Percentiles rank a stretch among this genome's conserved stretches.
Conservation (phyloP, 2,888 invertebrate genomes). For the Amphipyra tragopoginis region DNA sequence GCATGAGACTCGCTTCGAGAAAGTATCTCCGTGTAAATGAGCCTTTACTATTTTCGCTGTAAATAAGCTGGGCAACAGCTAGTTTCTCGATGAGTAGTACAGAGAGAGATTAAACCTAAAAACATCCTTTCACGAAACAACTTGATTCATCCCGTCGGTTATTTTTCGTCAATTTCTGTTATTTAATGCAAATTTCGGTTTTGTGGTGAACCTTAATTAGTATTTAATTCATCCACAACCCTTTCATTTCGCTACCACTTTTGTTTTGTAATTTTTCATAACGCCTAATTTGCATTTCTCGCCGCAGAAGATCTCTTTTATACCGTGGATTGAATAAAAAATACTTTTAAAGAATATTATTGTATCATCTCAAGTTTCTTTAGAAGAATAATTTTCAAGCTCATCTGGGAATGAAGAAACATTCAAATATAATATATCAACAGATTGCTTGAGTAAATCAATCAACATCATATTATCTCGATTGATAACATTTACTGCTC, state of each 20-base stretch:
- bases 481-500: too few species aligned
- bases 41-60: too few species aligned
- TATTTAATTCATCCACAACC: conserved; percentile 70
- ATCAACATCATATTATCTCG: too few species aligned
- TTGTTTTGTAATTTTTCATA: conserved; percentile 63
- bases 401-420: neutral
- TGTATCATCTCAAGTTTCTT: conserved; percentile 7
- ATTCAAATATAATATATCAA: neutral
- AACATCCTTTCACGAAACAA: conserved; percentile 7
- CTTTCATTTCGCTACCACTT: conserved; percentile 60
- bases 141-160: conserved; percentile 18
- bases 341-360: conserved; percentile 13
- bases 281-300: conserved; percentile 62
- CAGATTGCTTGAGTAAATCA: neutral
- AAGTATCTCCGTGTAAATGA: too few species aligned
- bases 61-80: too few species aligned
- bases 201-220: conserved; percentile 65
- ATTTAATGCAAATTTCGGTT: conserved; percentile 62
- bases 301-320: conserved; percentile 31
- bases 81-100: too few species aligned
- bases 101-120: neutral
- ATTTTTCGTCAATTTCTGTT: conserved; percentile 57
- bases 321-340: conserved; percentile 19
- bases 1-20: too few species aligned
- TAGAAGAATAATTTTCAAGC: neutral